Evolutionary conservation across 1,140 invertebrate genomes (phyloP).

Genomic region (Drosophila pruinosa): DNA sequence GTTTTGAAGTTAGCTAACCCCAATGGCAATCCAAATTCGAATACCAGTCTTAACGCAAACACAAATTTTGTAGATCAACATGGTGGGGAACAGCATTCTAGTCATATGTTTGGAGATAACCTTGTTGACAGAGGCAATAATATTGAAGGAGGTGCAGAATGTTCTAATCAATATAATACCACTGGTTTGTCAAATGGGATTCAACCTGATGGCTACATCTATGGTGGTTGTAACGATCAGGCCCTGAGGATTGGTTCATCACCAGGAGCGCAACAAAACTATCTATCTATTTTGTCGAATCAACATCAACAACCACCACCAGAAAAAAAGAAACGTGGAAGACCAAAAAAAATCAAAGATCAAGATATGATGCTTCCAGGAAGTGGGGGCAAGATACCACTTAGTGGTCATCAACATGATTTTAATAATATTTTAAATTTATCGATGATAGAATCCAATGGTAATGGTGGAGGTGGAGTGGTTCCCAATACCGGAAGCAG

Average conservation of each 20-base stretch:
- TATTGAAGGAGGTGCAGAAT: slow-evolving; percentile 12
- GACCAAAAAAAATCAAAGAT: slow-evolving; percentile 93
- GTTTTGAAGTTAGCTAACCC: background rate
- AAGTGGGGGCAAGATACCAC: slow-evolving; percentile 31
- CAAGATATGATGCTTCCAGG: slow-evolving; percentile 82
- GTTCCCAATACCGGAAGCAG: background rate
- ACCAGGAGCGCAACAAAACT: slow-evolving; percentile 8
- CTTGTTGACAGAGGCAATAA: slow-evolving; percentile 11
- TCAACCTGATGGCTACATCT: slow-evolving; percentile 16
- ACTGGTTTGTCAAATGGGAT: slow-evolving; percentile 18
- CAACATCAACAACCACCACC: slow-evolving; percentile 82
- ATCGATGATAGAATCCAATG: slow-evolving; percentile 48
- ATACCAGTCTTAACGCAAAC: background rate
- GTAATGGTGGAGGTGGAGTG: background rate
- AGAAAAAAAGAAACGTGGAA: slow-evolving; percentile 93
- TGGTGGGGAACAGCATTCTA: slow-evolving; percentile 14
- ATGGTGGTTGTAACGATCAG: slow-evolving; percentile 24
- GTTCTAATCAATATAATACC: slow-evolving; percentile 17
- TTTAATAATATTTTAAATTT: slow-evolving; percentile 75
- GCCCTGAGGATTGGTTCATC: slow-evolving; percentile 6
- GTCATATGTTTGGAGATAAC: slow-evolving; percentile 36
- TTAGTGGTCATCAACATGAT: slow-evolving; percentile 48
- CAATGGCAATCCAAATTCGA: background rate
- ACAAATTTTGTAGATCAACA: background rate
- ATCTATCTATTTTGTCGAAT: slow-evolving; percentile 47